Conservation (phyloP, 2,113 vertebrate species). For the Sigmodon hispidus region DNA sequence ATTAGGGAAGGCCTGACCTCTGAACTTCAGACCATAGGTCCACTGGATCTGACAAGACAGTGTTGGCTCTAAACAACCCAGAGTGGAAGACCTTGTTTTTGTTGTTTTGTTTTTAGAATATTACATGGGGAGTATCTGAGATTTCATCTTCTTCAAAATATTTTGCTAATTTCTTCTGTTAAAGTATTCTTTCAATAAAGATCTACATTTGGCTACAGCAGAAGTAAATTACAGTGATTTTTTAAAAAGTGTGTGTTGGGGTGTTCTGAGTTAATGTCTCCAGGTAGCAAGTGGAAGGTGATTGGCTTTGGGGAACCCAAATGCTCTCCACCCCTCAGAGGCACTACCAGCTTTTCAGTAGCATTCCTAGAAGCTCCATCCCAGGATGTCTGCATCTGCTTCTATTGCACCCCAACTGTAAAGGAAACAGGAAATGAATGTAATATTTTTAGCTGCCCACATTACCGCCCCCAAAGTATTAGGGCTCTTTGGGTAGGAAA, state of each 20-base stretch:
- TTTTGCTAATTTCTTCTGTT: not conserved
- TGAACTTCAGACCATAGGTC: not conserved
- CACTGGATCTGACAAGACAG: too few species aligned
- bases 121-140: not conserved
- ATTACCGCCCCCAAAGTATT: not conserved
- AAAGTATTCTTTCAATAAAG: constrained; percentile 7
- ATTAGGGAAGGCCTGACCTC: not conserved
- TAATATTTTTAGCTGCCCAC: not conserved
- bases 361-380: not conserved
- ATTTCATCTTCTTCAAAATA: constrained; percentile 41
- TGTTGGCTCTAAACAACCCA: not conserved
- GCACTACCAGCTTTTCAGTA: not conserved
- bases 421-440: constrained; percentile 22
- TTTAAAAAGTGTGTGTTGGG: not conserved
- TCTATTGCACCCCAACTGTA: not conserved
- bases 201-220: not conserved
- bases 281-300: not conserved
- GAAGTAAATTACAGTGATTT: not conserved
- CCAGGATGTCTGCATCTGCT: constrained; percentile 22
- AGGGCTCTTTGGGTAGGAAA: constrained; percentile 29
- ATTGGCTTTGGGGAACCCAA: not conserved
- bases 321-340: not conserved
- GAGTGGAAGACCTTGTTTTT: not conserved
- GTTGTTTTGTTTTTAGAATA: not conserved
- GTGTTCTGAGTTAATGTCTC: not conserved